Base-by-base conservation (phyloP, 1,140 invertebrate species). In the Mactra quadrangularis region DNA sequence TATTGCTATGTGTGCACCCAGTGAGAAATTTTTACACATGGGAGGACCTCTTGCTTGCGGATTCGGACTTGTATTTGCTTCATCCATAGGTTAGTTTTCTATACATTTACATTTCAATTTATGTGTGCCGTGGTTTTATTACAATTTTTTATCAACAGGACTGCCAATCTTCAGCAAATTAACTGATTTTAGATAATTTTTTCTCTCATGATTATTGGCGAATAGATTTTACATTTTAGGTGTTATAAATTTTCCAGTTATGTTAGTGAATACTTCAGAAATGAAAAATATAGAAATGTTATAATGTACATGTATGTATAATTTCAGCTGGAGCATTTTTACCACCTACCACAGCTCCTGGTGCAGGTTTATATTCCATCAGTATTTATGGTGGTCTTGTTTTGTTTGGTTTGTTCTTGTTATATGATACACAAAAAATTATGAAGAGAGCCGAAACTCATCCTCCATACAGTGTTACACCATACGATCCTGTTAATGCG, bases 401-500 rank as follows among this genome's bases (percentile, higher is more conserved):
- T 29, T 94, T 99, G 0, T 99, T 99, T 92, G 96, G 97, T 60
- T 93, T 95, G 84, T 98, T 99, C 90, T 92, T 99, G 22, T 94
- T 99, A 0, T 99, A 99, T 90, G 98, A 99, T 90, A 99, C 98
- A 1, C 99, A 99, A 92, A 92, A 93, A 85, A 97, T 99, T 82
- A 95, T 99, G 25, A 95, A 96, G 77, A 94, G 95, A 66, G 98
- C 99, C 22, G 98, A 99, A 93, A 94, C 92, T 17, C 94, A 97
- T 91, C 97, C 98, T 13, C 78, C 93, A 4, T 96, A 96, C 90
- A 94, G 94, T 64, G 94, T 94, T 13, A 92, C 93, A 60, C 95
- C 95, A 13, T 99, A 95, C 92, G 99, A 99, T 94, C 99, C 99
- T 0, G 96, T 99, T 75, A 99, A 99, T 94, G 96, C 96, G 97